phyloP scores from a whole-genome alignment of 1,140 invertebrate genomes.

The Antheraea pernyi region DNA sequence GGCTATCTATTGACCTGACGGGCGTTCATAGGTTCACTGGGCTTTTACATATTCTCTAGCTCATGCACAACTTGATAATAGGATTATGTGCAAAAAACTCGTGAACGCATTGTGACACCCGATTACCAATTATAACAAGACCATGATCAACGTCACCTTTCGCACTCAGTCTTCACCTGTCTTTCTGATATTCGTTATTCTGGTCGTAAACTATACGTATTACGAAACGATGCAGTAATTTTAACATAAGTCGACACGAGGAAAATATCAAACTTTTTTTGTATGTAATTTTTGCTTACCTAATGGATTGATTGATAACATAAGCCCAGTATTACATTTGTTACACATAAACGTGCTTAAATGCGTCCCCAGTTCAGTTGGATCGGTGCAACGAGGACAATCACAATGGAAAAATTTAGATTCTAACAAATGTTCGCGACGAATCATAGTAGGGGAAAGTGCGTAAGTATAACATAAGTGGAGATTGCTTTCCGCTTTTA shows the following conservation, averaged over 20 bases:
- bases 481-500: constrained; percentile 83
- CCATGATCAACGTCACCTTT: too few relatives aligned
- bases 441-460: constrained; percentile 85
- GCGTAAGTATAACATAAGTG: constrained; percentile 88
- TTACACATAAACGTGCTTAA: constrained; percentile 88
- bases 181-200: too few relatives aligned
- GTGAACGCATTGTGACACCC: too few relatives aligned
- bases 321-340: constrained; percentile 85
- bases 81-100: too few relatives aligned
- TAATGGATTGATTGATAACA: constrained; percentile 83
- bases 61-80: too few relatives aligned
- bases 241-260: background rate
- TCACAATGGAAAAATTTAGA: constrained; percentile 89
- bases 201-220: too few relatives aligned
- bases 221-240: too few relatives aligned
- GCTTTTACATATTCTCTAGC: too few relatives aligned
- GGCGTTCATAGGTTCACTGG: too few relatives aligned
- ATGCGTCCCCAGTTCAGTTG: constrained; percentile 87
- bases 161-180: too few relatives aligned
- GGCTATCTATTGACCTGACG: too few relatives aligned
- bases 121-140: too few relatives aligned
- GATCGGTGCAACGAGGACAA: constrained; percentile 86
- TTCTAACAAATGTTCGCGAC: constrained; percentile 84
- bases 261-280: background rate
- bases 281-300: constrained; percentile 68